Evolutionary conservation across 2,888 invertebrate species (phyloP), one percentile per base, ranked within the genome.

Genomic region (Macrosiphum euphorbiae): DNA sequence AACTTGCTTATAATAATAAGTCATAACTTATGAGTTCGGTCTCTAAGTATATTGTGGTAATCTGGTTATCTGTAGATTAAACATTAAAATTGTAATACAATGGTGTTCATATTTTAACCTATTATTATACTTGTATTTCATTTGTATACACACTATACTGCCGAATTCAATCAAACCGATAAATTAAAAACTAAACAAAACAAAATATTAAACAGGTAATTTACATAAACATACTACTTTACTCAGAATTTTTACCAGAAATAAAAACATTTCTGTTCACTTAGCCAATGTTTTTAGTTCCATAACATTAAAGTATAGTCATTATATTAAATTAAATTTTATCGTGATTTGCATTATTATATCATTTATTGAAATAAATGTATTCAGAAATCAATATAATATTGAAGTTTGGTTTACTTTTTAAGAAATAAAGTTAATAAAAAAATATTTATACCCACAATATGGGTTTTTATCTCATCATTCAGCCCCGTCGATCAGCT

Each of bases 401-500:
- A 86, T 41, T 85, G n/a, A 16, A n/a, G 47, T 91, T 86, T n/a
- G 16, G 85, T 41, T 44, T 44, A 58, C 85, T 91, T 44, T 86
- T 44, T 26, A 8, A n/a, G 47, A 91, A 85, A 84, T 55, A 84
- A 55, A 91, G 85, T 44, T 28, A 85, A 91, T 47, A 86, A 58
- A 52, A 50, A 87, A 10, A 50, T 5, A 86, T 11, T 61, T 58
- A 58, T 26, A 47, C 26, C 86, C 58, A 24, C 28, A 41, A 67
- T 28, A 88, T 52, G 35, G 67, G 67, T 20, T 92, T 61, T 92
- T 87, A 87, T 87, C 87, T 92, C 50, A 28, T 92, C n/a, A 44
- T 91, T 92, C 61, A 61, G 87, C 50, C 61, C 92, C 67, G 50
- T 92, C 87, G 58, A 61, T 92, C 92, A 87, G 91, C 47, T 52